Conservation (phyloP, 2,888 invertebrate species). For the Endomychus coccineus region DNA sequence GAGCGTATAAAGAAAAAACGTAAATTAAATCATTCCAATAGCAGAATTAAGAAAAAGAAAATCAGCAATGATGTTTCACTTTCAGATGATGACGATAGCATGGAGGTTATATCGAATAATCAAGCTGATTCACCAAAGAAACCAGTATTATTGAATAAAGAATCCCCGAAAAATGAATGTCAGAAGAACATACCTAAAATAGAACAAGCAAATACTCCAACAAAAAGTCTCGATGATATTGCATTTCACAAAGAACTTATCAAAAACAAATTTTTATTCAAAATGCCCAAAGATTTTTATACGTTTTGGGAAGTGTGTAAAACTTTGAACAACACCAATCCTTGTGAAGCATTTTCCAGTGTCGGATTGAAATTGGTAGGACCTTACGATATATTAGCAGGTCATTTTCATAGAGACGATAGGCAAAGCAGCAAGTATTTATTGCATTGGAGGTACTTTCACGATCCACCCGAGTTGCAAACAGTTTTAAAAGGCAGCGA, state of each 20-base stretch:
- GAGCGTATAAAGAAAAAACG: too few species aligned
- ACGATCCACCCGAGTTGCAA: conserved; percentile 93
- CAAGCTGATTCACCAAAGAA: not conserved
- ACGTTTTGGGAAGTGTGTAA: conserved; percentile 73
- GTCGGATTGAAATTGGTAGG: conserved; percentile 73
- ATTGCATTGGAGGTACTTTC: conserved; percentile 83
- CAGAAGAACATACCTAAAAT: not conserved
- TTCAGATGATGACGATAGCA: conserved; percentile 9
- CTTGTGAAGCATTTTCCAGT: conserved; percentile 56
- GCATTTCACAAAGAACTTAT: conserved; percentile 45
- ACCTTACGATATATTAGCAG: conserved; percentile 75
- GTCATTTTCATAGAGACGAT: conserved; percentile 38
- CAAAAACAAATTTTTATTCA: conserved; percentile 67
- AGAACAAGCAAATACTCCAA: not conserved
- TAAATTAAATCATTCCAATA: conserved; percentile 3
- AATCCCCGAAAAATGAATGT: not conserved
- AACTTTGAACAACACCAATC: conserved; percentile 47
- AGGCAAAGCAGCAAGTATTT: conserved; percentile 55
- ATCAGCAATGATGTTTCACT: conserved; percentile 14
- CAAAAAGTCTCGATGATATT: conserved; percentile 41
- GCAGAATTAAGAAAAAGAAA: conserved; percentile 1
- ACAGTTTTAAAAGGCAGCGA: conserved; percentile 65
- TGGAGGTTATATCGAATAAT: not conserved
- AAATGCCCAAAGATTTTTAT: conserved; percentile 89
- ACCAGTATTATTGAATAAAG: not conserved